Conservation (phyloP, 1,140 invertebrate genomes). For the Tyrophagus putrescentiae region DNA sequence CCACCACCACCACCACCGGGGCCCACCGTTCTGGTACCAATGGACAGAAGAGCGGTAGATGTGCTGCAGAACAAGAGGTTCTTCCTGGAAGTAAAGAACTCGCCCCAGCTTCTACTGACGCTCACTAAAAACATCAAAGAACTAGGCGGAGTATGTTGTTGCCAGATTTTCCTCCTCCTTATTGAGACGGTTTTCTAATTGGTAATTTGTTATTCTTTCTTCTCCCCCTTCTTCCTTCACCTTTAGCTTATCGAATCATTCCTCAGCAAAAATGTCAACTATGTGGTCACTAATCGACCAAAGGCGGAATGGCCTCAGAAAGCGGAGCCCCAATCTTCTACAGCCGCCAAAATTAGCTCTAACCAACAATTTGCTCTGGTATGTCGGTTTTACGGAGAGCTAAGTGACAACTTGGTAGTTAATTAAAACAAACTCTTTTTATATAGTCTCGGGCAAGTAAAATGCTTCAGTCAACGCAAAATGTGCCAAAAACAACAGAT, state of each 20-base stretch:
- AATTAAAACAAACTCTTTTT: neutral
- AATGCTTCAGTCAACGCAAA: neutral
- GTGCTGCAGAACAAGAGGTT: neutral
- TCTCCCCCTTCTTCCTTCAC: neutral
- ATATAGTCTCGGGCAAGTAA: neutral
- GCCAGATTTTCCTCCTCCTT: neutral
- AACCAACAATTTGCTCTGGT: neutral
- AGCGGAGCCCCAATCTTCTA: neutral
- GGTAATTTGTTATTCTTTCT: neutral
- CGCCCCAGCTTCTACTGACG: neutral
- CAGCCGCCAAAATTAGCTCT: slow-evolving; percentile 10
- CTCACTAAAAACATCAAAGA: neutral
- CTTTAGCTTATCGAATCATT: neutral
- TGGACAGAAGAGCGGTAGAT: too few species aligned
- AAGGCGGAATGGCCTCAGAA: neutral
- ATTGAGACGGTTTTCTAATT: neutral
- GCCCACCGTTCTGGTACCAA: too few species aligned
- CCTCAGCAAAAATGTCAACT: neutral
- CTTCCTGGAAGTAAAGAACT: slow-evolving; percentile 5
- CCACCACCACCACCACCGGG: too few species aligned
- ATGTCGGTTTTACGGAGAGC: too few species aligned
- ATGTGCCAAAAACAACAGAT: neutral
- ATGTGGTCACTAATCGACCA: neutral
- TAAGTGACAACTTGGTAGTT: neutral
- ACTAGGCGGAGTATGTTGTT: slow-evolving; percentile 4